These are phyloP conservation scores for Nomada fabriciana DNA, from an alignment of 2,888 invertebrate genomes.

Conservation along the genomic window DNA sequence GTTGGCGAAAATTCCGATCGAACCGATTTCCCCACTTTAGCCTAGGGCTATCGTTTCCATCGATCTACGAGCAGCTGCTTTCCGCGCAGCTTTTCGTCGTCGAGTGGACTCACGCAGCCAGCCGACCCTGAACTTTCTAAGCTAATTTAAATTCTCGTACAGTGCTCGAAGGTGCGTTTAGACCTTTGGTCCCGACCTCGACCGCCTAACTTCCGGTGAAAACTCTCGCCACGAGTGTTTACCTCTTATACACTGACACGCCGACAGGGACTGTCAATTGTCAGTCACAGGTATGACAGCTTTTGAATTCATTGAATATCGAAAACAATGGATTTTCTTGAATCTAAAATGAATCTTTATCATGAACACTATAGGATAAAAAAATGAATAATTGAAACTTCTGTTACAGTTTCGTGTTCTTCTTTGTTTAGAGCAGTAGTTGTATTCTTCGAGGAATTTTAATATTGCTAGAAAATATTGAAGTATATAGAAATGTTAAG, in stretches of 20 bases:
- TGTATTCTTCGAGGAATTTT: too few species aligned
- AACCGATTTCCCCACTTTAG: conserved; percentile 43
- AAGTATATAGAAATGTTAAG: too few species aligned
- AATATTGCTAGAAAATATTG: too few species aligned
- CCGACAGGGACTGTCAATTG: not conserved
- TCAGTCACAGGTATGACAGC: not conserved
- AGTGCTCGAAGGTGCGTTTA: conserved; percentile 68
- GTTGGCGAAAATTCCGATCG: conserved; percentile 49
- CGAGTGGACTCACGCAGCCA: conserved; percentile 63
- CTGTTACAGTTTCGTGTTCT: too few species aligned
- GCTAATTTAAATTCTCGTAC: conserved; percentile 79
- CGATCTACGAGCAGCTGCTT: conserved; percentile 41
- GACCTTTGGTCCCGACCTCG: conserved; percentile 71
- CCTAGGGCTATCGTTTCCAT: conserved; percentile 41
- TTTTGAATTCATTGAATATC: not conserved
- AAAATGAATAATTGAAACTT: too few species aligned
- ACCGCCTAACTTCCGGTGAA: conserved; percentile 67
- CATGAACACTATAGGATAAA: too few species aligned
- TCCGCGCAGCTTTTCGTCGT: conserved; percentile 48
- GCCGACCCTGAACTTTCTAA: conserved; percentile 81
- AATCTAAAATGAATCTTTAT: too few species aligned
- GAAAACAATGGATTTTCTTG: too few species aligned
- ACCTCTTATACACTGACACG: too few species aligned
- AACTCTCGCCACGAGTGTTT: conserved; percentile 38
- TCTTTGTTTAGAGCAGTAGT: too few species aligned